These are phyloP conservation scores for Pissodes strobi DNA, from an alignment of 1,140 invertebrate genomes.

Conservation along the genomic window DNA sequence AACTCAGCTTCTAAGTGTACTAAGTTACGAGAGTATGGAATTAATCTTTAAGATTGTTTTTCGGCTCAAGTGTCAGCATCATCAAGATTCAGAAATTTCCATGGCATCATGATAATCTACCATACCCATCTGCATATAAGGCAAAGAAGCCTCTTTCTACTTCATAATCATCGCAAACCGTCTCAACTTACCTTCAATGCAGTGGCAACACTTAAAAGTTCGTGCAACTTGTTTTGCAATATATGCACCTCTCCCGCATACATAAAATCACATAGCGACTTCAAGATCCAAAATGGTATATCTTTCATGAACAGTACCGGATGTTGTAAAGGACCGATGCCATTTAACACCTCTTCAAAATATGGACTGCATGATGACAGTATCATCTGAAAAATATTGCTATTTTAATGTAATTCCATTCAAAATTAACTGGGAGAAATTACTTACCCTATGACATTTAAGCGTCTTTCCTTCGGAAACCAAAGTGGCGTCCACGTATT, in stretches of 20 bases:
- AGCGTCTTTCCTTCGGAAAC: slow-evolving; percentile 60
- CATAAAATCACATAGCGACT: slow-evolving; percentile 63
- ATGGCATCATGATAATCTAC: no score
- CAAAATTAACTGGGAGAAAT: neutral
- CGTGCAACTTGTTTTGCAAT: slow-evolving; percentile 54
- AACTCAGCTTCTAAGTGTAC: no score
- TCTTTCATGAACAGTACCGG: slow-evolving; percentile 69
- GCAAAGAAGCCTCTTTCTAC: neutral
- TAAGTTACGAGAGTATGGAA: no score
- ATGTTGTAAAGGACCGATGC: slow-evolving; percentile 65
- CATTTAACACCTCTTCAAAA: slow-evolving; percentile 64
- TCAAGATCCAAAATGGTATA: slow-evolving; percentile 60
- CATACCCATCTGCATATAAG: no score
- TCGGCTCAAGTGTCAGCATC: no score
- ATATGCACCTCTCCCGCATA: slow-evolving; percentile 63
- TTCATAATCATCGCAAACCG: slow-evolving; percentile 18
- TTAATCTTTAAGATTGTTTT: no score
- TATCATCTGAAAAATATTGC: slow-evolving; percentile 58
- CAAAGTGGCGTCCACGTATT: slow-evolving; percentile 63
- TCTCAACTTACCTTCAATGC: slow-evolving; percentile 54
- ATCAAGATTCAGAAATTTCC: no score
- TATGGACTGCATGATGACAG: slow-evolving; percentile 69
- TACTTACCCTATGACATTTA: slow-evolving; percentile 56
- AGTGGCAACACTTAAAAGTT: slow-evolving; percentile 56
- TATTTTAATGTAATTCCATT: slow-evolving; percentile 47